phyloP scores from a whole-genome alignment of 2,797 vertebrate genomes.

The Neosalanx taihuensis region DNA sequence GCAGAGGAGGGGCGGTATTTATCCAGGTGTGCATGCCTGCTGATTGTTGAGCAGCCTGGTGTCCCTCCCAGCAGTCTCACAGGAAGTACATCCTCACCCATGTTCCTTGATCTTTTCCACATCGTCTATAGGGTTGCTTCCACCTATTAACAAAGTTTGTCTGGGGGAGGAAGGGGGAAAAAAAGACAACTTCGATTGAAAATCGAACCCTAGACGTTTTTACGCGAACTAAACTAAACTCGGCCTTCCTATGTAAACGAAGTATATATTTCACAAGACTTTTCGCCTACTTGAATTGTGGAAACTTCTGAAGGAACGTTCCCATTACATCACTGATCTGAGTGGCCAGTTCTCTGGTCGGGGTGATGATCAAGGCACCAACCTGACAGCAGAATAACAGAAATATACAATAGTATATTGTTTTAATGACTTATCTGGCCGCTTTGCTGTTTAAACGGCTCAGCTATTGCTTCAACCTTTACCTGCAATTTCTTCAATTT shows the following conservation, averaged over 20 bases:
- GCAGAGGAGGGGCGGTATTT: too few relatives aligned
- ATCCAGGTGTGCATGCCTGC: not conserved
- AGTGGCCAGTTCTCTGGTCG: slow-evolving; percentile 89
- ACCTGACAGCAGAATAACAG: slow-evolving; percentile 70
- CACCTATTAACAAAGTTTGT: slow-evolving; percentile 92
- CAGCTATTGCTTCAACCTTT: not conserved
- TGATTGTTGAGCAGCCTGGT: not conserved
- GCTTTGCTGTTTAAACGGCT: not conserved
- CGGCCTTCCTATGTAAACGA: not conserved
- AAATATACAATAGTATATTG: not conserved
- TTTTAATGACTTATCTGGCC: too few relatives aligned
- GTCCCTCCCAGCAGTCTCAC: too few relatives aligned
- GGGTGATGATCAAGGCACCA: slow-evolving; percentile 91
- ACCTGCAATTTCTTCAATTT: slow-evolving; percentile 94
- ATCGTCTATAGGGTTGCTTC: slow-evolving; percentile 91
- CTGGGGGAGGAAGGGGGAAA: slow-evolving; percentile 64
- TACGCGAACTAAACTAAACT: not conserved
- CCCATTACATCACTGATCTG: slow-evolving; percentile 91
- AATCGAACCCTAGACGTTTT: not conserved
- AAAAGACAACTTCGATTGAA: not conserved
- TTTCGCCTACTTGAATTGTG: slow-evolving; percentile 82
- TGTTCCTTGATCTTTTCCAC: slow-evolving; percentile 85
- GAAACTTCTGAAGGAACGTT: slow-evolving; percentile 81
- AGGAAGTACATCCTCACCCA: slow-evolving; percentile 71
- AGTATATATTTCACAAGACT: not conserved